Evolutionary conservation across 2,797 vertebrate genomes (phyloP), one percentile per base, ranked within the genome.

Genomic region (Psittacula echo): DNA sequence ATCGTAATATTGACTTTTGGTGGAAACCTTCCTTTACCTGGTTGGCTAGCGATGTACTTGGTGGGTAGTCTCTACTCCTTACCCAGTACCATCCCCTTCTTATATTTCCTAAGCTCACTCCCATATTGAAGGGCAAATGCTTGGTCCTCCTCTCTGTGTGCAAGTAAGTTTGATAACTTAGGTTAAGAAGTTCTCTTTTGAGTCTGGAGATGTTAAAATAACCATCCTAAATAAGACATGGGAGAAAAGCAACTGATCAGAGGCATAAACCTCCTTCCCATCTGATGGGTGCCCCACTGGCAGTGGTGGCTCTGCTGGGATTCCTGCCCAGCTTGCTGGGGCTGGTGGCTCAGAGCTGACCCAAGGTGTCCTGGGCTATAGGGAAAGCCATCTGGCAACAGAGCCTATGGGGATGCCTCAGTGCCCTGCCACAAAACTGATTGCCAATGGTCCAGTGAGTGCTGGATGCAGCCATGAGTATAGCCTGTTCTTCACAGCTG

Each of bases 361-460:
- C 29, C 4, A 2, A 37, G 26, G 30, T 42, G 4, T 16, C 51
- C 23, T 42, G 47, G 34, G 23, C 34, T 48, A 5, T 4, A 22
- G 32, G 24, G 10, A n/a, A 21, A 61, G 37, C 15, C 2, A 4
- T 13, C 32, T 80, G 70, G 27, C 9, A 34, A 20, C 37, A 34
- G 65, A 66, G 27, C 41, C 41, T 39, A 23, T 18, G 12, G 29
- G 32, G 16, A 2, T 17, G 3, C 21, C 23, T 39, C n/a, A 7
- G 24, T 41, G 30, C 1, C 13, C 34, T 42, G 26, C 22, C 66
- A 10, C n/a, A 58, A n/a, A 62, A 5, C 15, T 39, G 13, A 7
- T 1, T 17, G 32, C 15, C 20, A 21, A 0, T 2, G 51, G 27
- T 1, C 34, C 13, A 17, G 22, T 0, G 2, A 41, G 32, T 5